Evolutionary conservation across 2,113 vertebrate genomes (phyloP).

Genomic region (Epinephelus fuscoguttatus): DNA sequence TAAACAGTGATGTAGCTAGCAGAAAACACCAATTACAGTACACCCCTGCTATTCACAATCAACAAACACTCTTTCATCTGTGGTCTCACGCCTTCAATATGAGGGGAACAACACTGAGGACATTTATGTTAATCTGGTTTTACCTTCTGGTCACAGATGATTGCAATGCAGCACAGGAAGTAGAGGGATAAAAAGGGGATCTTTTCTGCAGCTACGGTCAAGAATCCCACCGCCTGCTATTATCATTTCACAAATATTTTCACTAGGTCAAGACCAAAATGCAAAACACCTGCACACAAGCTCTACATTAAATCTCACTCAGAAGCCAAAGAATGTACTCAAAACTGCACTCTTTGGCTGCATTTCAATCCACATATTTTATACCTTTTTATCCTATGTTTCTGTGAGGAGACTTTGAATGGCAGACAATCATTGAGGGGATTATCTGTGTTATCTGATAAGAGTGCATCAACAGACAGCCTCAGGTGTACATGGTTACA

Average conservation of each 20-base stretch:
- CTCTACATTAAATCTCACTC: conserved; percentile 21
- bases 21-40: conserved; percentile 79
- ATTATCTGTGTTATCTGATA: conserved; percentile 38
- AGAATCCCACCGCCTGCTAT: conserved; percentile 47
- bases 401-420: background rate
- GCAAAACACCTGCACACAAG: conserved; percentile 51
- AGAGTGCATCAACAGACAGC: conserved; percentile 26
- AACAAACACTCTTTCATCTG: conserved; percentile 74
- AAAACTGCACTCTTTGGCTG: background rate
- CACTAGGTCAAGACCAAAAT: conserved; percentile 36
- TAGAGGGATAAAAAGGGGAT: conserved; percentile 34
- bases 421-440: conserved; percentile 21
- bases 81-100: conserved; percentile 46
- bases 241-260: conserved; percentile 46
- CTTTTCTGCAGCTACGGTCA: conserved; percentile 43
- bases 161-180: conserved; percentile 45
- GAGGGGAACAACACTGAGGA: conserved; percentile 51
- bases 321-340: conserved; percentile 39
- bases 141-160: conserved; percentile 59
- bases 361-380: background rate
- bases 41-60: conserved; percentile 68
- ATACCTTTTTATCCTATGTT: background rate
- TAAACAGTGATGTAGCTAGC: conserved; percentile 69
- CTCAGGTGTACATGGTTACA: conserved; percentile 43
- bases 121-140: conserved; percentile 69